These are phyloP conservation scores for Chloromyia formosa DNA, from an alignment of 2,888 invertebrate species.

Conservation along the genomic window DNA sequence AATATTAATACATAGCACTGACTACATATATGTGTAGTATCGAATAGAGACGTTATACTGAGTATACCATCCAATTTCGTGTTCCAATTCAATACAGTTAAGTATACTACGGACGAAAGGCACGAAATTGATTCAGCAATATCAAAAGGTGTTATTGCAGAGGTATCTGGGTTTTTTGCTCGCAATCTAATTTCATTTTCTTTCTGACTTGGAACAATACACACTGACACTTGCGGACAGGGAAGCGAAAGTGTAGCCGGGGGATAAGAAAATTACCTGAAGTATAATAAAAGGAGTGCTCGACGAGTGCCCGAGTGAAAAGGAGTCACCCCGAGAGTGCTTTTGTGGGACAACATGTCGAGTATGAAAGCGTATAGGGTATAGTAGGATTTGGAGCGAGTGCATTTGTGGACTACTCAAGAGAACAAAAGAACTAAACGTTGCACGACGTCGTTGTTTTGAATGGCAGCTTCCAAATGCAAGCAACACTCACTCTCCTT, in stretches of 20 bases:
- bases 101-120: too few relatives aligned
- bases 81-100: too few relatives aligned
- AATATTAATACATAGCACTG: too few relatives aligned
- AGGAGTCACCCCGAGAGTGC: background rate
- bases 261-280: conserved; percentile 7
- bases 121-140: background rate
- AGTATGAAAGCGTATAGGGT: background rate
- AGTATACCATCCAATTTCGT: too few relatives aligned
- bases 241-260: background rate
- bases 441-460: conserved; percentile 16
- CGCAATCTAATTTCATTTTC: conserved; percentile 5
- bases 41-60: too few relatives aligned
- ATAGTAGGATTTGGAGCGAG: background rate
- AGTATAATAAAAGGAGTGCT: conserved; percentile 9
- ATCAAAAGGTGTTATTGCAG: background rate
- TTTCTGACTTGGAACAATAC: background rate
- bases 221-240: background rate
- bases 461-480: conserved; percentile 2
- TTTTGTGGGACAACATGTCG: background rate
- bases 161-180: background rate
- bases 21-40: too few relatives aligned
- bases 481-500: conserved; percentile 14
- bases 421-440: conserved; percentile 27
- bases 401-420: conserved; percentile 32
- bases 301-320: background rate